Conservation (phyloP, 2,113 vertebrate genomes). For the Ranitomeya imitator region DNA sequence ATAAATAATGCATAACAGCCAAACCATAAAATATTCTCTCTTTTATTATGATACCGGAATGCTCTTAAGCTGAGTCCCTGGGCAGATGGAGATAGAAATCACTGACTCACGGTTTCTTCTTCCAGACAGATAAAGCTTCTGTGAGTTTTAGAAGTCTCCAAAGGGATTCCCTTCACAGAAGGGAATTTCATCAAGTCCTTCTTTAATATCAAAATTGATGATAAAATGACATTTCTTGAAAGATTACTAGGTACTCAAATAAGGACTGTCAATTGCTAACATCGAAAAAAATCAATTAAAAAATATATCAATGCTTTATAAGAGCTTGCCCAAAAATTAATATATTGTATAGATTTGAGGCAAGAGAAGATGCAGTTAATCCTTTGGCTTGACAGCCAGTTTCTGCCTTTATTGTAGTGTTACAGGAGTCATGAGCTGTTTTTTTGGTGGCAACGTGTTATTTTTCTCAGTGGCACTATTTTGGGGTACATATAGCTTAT, state of each 20-base stretch:
- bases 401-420: too few species aligned
- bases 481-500: too few species aligned
- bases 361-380: background rate
- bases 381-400: too few species aligned
- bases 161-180: background rate
- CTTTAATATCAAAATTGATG: background rate
- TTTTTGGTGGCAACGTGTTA: too few species aligned
- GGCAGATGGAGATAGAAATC: constrained; percentile 33
- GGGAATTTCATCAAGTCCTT: background rate
- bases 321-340: background rate
- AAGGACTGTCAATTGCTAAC: background rate
- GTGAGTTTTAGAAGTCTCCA: background rate
- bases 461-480: too few species aligned
- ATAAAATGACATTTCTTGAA: background rate
- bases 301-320: background rate
- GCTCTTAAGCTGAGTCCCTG: constrained; percentile 18
- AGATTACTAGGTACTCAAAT: background rate
- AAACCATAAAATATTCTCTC: constrained; percentile 42
- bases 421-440: too few species aligned
- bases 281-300: background rate
- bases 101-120: constrained; percentile 35
- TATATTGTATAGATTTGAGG: background rate
- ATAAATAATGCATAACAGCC: constrained; percentile 39
- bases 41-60: constrained; percentile 20
- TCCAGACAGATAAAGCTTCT: constrained; percentile 28